A percentile compares a stretch with the other conserved stretches of the same genome.
These are phyloP conservation scores for Limnephilus auricula DNA, from an alignment of 2,888 invertebrate genomes.

Conservation along the genomic window DNA sequence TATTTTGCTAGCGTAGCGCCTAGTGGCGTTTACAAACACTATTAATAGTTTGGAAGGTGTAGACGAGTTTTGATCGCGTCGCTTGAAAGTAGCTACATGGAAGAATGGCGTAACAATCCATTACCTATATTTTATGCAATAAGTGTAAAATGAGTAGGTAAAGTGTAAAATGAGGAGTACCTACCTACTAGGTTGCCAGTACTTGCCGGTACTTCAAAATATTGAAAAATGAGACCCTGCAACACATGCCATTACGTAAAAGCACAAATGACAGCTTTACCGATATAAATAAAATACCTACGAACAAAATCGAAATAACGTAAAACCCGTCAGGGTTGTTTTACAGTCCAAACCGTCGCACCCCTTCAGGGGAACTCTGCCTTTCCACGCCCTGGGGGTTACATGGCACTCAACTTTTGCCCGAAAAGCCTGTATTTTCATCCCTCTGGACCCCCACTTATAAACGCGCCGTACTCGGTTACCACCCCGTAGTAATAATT, in stretches of 20 bases:
- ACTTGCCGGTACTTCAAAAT: background rate
- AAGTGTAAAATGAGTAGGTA: background rate
- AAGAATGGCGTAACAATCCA: too few relatives aligned
- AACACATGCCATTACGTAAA: background rate
- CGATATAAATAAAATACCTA: background rate
- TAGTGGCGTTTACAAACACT: too few relatives aligned
- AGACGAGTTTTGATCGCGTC: too few relatives aligned
- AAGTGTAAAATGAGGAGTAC: background rate
- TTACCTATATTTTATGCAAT: background rate
- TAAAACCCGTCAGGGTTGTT: background rate
- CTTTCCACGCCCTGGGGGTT: background rate
- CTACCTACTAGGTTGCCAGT: background rate
- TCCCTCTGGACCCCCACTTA: background rate
- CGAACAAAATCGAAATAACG: background rate
- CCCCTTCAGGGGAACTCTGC: background rate
- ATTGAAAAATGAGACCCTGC: background rate
- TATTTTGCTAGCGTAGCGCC: too few relatives aligned
- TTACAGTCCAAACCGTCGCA: background rate
- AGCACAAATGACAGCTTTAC: background rate
- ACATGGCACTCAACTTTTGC: background rate
- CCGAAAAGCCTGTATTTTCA: background rate
- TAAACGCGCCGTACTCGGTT: background rate
- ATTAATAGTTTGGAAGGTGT: too few relatives aligned
- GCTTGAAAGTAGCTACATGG: too few relatives aligned
- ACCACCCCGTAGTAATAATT: conserved; percentile 28